phyloP scores from a whole-genome alignment of 2,797 vertebrate genomes.

The Danio jaintianensis region DNA sequence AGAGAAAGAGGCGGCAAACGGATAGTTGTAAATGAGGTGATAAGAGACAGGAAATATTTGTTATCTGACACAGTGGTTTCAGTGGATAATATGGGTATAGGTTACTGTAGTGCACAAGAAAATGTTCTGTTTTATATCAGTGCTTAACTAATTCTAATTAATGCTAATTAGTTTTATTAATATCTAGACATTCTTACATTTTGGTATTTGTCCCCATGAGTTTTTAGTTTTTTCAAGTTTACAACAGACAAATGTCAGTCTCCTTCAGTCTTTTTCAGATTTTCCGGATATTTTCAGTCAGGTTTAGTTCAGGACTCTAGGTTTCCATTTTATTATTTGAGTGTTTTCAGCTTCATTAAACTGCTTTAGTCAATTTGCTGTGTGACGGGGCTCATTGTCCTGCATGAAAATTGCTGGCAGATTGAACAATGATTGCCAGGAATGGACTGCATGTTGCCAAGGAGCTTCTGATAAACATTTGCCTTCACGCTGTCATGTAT shows the following conservation, averaged over 20 bases:
- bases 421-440: neutral
- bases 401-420: neutral
- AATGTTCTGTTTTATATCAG: neutral
- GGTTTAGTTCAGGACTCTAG: conserved; percentile 3
- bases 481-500: too few relatives aligned
- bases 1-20: neutral
- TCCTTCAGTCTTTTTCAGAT: too few relatives aligned
- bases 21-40: neutral
- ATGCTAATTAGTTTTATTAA: neutral
- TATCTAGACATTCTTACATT: too few relatives aligned
- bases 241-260: too few relatives aligned
- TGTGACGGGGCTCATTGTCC: neutral
- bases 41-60: neutral
- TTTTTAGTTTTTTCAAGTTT: too few relatives aligned
- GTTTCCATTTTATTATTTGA: conserved; percentile 14
- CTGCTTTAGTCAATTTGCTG: neutral
- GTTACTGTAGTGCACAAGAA: neutral
- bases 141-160: neutral
- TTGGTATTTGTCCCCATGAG: neutral
- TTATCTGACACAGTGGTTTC: neutral
- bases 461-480: conserved; percentile 6
- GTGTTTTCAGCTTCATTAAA: neutral
- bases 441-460: neutral
- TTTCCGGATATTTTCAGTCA: neutral
- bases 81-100: neutral